Conservation (phyloP, 2,113 vertebrate species). For the Nycticryphes semicollaris region DNA sequence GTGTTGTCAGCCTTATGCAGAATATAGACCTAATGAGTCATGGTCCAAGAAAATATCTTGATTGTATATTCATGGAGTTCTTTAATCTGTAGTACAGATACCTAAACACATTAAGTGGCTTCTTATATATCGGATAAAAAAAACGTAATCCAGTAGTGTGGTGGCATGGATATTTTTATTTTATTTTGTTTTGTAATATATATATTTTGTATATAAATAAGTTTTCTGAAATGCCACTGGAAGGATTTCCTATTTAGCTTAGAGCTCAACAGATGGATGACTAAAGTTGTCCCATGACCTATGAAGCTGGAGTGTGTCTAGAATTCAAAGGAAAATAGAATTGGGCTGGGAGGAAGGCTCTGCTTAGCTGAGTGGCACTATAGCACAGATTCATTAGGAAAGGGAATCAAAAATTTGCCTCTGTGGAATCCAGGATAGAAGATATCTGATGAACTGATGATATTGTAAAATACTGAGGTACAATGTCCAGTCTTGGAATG, state of each 20-base stretch:
- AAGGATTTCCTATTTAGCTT: background rate
- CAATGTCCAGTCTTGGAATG: background rate
- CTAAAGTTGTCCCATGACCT: background rate
- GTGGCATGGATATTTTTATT: background rate
- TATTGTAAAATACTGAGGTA: background rate
- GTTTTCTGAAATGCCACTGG: background rate
- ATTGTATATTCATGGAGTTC: background rate
- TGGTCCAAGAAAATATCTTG: background rate
- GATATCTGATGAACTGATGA: background rate
- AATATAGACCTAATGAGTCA: background rate
- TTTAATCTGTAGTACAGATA: background rate
- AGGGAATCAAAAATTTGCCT: background rate
- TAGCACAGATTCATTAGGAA: background rate
- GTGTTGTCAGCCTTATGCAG: background rate
- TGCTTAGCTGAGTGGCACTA: background rate
- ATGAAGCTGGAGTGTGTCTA: background rate
- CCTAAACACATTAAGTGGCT: background rate
- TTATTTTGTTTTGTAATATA: background rate
- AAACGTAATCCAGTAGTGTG: background rate
- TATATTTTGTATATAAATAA: background rate
- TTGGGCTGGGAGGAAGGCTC: background rate
- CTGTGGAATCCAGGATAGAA: background rate
- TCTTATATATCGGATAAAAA: background rate
- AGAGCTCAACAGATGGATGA: background rate
- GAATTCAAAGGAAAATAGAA: background rate